Evolutionary conservation across 2,888 invertebrate species (phyloP).

Genomic region (Orchesella flavescens): DNA sequence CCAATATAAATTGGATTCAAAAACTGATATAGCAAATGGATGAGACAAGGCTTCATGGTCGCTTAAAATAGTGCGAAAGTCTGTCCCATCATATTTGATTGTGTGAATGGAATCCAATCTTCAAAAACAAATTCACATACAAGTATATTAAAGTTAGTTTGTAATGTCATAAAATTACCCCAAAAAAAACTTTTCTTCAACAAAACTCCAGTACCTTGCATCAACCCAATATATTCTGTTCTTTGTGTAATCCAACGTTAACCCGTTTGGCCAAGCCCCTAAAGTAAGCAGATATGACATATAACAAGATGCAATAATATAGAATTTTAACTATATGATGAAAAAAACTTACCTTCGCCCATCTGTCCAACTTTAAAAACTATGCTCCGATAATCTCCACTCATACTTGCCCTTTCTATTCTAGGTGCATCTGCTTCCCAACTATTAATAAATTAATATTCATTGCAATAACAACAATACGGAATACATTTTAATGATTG

Average conservation of each 20-base stretch:
- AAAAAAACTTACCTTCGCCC: constrained; percentile 74
- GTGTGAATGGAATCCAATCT: constrained; percentile 90
- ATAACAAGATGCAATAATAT: constrained; percentile 7
- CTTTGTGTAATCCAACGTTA: constrained; percentile 85
- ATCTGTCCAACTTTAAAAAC: constrained; percentile 79
- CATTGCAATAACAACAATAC: neutral
- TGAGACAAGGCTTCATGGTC: constrained; percentile 86
- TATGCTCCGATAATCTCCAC: constrained; percentile 80
- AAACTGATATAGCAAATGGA: constrained; percentile 91
- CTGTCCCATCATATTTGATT: constrained; percentile 85
- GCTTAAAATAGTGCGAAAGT: constrained; percentile 81
- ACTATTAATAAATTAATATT: constrained; percentile 60
- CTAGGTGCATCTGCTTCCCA: constrained; percentile 87
- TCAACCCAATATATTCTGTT: constrained; percentile 88
- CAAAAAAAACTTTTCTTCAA: too few species aligned
- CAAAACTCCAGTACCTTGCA: too few species aligned
- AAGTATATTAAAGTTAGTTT: constrained; percentile 69
- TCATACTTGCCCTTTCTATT: constrained; percentile 87
- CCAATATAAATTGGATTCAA: constrained; percentile 92
- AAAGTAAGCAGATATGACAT: neutral
- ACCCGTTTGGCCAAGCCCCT: constrained; percentile 89
- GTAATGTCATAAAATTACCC: too few species aligned
- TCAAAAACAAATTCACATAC: neutral
- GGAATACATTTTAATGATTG: too few species aligned
- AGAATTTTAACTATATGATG: neutral